Conservation (phyloP, 2,888 invertebrate species). For the Busseola fusca region DNA sequence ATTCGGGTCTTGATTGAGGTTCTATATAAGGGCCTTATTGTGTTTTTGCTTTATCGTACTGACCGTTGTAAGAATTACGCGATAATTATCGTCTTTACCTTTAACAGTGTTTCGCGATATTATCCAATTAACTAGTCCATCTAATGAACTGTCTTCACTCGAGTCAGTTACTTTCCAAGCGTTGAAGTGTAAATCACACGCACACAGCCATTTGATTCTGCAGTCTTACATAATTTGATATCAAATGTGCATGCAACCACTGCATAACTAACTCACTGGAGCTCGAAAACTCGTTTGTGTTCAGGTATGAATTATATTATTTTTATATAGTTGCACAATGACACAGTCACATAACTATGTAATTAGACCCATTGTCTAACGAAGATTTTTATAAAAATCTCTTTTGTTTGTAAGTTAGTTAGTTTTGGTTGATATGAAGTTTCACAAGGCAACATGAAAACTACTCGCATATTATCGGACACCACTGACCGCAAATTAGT, state of each 20-base stretch:
- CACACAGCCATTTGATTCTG: constrained; percentile 45
- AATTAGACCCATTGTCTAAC: constrained; percentile 48
- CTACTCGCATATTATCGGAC: constrained; percentile 23
- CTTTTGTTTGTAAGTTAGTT: constrained; percentile 46
- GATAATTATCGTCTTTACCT: constrained; percentile 14
- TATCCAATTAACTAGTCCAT: constrained; percentile 31
- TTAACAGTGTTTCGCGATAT: constrained; percentile 13
- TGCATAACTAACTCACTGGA: constrained; percentile 48
- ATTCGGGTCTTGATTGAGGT: too few species aligned
- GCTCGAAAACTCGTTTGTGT: constrained; percentile 59
- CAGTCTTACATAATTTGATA: constrained; percentile 60
- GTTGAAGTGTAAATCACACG: constrained; percentile 38
- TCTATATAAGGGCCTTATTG: neutral
- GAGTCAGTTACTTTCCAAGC: constrained; percentile 43
- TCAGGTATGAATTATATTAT: constrained; percentile 51
- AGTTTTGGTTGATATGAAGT: constrained; percentile 35
- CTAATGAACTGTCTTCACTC: constrained; percentile 31
- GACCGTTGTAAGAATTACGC: neutral
- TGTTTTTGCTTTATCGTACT: constrained; percentile 8
- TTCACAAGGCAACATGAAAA: constrained; percentile 29
- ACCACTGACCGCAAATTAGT: constrained; percentile 42
- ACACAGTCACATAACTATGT: constrained; percentile 48
- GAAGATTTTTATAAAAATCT: constrained; percentile 30
- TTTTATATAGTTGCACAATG: constrained; percentile 57
- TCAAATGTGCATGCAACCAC: constrained; percentile 52